Evolutionary conservation across 2,888 invertebrate genomes (phyloP).

Genomic region (Lamellibrachia satsuma): DNA sequence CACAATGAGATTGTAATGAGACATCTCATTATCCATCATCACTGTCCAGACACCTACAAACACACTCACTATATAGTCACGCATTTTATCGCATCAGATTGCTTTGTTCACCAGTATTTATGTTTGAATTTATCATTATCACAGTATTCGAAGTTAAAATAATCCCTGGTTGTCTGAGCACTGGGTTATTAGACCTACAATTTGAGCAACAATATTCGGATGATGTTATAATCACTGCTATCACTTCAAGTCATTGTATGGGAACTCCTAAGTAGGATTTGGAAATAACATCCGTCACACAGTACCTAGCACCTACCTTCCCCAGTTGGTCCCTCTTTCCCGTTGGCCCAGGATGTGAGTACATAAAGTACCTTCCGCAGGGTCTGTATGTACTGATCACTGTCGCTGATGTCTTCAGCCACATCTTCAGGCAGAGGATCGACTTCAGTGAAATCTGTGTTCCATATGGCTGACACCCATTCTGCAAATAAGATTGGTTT

Average conservation of each 20-base stretch:
- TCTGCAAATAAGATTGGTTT: neutral
- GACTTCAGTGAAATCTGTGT: conserved; percentile 3
- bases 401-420: conserved; percentile 1
- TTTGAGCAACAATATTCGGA: neutral
- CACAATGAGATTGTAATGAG: conserved; percentile 53
- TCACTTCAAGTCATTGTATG: too few species aligned
- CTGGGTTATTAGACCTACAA: neutral
- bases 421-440: neutral
- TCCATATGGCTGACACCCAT: neutral
- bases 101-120: neutral
- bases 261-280: neutral
- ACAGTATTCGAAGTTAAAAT: neutral
- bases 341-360: neutral
- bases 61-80: neutral
- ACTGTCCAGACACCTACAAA: conserved; percentile 57
- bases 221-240: too few species aligned
- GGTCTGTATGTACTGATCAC: neutral
- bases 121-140: neutral
- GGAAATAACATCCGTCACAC: neutral
- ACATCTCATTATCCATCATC: conserved; percentile 57
- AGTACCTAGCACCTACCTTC: neutral
- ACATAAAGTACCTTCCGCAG: neutral
- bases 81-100: too few species aligned
- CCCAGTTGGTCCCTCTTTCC: conserved; percentile 3
- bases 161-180: neutral